A percentile compares a stretch with the other conserved stretches of the same genome.
Evolutionary conservation across 1,140 invertebrate species (phyloP).

Genomic region (Diuraphis noxia): DNA sequence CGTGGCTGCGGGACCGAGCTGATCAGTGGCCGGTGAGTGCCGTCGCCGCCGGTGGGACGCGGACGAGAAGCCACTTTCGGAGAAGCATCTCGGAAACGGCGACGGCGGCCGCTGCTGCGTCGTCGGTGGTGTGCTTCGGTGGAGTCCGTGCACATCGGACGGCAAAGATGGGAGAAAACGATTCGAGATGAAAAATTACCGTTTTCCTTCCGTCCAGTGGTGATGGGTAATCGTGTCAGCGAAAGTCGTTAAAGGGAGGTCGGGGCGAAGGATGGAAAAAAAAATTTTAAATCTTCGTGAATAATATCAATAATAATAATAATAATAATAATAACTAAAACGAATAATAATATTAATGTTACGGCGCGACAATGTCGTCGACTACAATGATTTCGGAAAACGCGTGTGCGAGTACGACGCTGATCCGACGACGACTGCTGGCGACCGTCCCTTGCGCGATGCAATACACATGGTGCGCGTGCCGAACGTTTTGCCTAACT

Average conservation of each 20-base stretch:
- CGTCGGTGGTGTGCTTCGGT: background rate
- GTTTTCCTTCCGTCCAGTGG: background rate
- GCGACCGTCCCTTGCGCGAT: background rate
- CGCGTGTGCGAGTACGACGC: background rate
- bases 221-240: background rate
- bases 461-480: constrained; percentile 16
- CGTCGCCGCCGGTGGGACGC: background rate
- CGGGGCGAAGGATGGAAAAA: no score
- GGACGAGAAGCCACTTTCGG: background rate
- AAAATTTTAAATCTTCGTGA: background rate
- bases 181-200: background rate
- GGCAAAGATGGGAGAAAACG: background rate
- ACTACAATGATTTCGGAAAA: background rate
- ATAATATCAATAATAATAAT: background rate
- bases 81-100: background rate
- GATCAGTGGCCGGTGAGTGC: background rate
- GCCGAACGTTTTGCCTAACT: constrained; percentile 41
- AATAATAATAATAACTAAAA: background rate
- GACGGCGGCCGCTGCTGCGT: background rate
- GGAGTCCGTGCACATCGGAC: background rate
- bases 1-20: background rate
- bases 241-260: background rate
- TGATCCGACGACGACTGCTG: background rate
- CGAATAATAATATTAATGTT: background rate
- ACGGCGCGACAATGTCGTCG: background rate